Percentiles rank a stretch among this genome's conserved stretches.
These are phyloP conservation scores for Lagopus leucura DNA, from an alignment of 2,113 vertebrate genomes.

Conservation along the genomic window DNA sequence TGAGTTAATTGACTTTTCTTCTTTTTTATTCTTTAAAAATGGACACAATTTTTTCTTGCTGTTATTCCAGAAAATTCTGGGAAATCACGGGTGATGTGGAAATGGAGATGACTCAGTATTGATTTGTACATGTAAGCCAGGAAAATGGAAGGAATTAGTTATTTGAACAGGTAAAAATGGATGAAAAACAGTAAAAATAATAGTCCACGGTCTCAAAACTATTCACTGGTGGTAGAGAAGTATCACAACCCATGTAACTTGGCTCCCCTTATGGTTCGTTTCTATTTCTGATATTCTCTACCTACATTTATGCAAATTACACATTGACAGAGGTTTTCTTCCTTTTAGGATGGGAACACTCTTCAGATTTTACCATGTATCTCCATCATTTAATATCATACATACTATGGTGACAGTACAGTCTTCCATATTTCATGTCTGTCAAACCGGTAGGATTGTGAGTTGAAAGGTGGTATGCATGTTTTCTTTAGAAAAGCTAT, in stretches of 20 bases:
- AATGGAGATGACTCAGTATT: neutral
- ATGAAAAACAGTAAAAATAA: neutral
- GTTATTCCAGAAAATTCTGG: neutral
- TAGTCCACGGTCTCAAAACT: neutral
- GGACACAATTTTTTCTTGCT: rapidly evolving
- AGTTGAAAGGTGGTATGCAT: neutral
- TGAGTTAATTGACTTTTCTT: rapidly evolving
- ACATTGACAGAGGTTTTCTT: neutral
- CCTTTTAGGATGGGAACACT: neutral
- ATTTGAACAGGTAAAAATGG: neutral
- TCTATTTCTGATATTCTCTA: neutral
- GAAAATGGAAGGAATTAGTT: neutral
- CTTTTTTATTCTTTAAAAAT: neutral
- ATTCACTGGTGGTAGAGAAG: neutral
- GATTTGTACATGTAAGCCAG: neutral
- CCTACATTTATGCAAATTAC: neutral
- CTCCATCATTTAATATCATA: neutral
- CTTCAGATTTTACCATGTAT: neutral
- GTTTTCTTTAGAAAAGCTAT: neutral
- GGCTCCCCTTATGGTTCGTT: neutral
- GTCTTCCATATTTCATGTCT: neutral
- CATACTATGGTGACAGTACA: neutral
- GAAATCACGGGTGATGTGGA: neutral
- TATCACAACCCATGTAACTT: neutral
- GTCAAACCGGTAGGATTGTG: neutral